phyloP scores from a whole-genome alignment of 1,140 invertebrate species.

The Drosophila repleta region DNA sequence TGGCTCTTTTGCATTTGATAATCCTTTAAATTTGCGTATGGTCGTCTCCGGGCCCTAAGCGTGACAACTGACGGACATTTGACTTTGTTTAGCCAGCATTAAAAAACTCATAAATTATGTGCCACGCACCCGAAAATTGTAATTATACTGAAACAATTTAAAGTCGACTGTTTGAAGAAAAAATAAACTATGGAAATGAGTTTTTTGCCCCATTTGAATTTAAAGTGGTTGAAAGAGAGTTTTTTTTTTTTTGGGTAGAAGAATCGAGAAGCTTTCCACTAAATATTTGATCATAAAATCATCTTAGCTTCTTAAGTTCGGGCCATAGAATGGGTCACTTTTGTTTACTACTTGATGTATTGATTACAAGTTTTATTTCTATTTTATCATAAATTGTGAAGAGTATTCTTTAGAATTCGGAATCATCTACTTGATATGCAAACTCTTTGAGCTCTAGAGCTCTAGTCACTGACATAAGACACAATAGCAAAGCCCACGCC shows the following conservation, averaged over 20 bases:
- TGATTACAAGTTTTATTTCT: not conserved
- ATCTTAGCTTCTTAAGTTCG: not conserved
- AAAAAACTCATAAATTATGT: slow-evolving; percentile 52
- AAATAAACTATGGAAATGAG: not conserved
- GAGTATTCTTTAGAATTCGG: not conserved
- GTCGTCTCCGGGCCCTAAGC: slow-evolving; percentile 27
- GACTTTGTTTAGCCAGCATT: slow-evolving; percentile 59
- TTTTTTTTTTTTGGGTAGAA: not conserved
- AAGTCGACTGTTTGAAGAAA: not conserved
- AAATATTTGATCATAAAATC: not conserved
- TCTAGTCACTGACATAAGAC: not conserved
- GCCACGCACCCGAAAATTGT: slow-evolving; percentile 17
- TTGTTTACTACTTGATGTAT: not conserved
- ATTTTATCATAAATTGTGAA: not conserved
- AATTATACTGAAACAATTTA: slow-evolving; percentile 4
- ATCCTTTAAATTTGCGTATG: slow-evolving; percentile 74
- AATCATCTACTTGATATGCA: too few relatives aligned
- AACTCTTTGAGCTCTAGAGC: too few relatives aligned
- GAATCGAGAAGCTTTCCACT: not conserved
- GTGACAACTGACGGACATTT: slow-evolving; percentile 59
- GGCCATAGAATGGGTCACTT: not conserved
- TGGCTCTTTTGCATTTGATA: slow-evolving; percentile 69
- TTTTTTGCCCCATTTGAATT: not conserved
- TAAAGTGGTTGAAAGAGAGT: not conserved
- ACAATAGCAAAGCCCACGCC: not conserved